Evolutionary conservation across 2,113 vertebrate species (phyloP).

Genomic region (Crocuta crocuta): DNA sequence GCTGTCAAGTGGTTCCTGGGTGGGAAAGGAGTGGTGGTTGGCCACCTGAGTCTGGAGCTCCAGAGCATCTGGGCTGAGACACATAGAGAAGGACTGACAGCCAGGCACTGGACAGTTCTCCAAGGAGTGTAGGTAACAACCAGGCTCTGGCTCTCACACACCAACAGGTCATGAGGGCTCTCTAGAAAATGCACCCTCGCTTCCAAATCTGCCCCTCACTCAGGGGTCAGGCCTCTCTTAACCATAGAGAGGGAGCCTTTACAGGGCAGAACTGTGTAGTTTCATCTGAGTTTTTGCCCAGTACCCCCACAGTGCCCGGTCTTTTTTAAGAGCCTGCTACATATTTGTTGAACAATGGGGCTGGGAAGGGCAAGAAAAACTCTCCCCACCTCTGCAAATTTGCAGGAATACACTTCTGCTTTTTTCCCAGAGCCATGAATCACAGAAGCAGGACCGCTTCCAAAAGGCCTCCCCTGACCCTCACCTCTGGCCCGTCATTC

Average conservation of each 20-base stretch:
- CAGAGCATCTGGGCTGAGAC: not conserved
- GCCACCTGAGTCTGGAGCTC: not conserved
- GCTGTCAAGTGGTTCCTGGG: not conserved
- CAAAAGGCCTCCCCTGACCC: not conserved
- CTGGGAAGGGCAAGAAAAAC: not conserved
- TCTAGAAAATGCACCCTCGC: not conserved
- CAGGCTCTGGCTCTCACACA: not conserved
- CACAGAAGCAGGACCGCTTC: not conserved
- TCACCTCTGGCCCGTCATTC: not conserved
- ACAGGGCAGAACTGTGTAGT: accelerated
- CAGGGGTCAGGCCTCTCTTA: not conserved
- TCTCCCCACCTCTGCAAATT: not conserved
- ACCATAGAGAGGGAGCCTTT: not conserved
- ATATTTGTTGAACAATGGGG: not conserved
- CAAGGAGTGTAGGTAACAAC: too few relatives aligned
- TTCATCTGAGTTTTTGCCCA: accelerated
- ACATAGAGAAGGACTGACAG: not conserved
- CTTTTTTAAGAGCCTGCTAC: not conserved
- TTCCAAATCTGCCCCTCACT: not conserved
- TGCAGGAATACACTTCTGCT: not conserved
- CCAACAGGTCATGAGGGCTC: not conserved
- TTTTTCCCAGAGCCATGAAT: not conserved
- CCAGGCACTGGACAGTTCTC: not conserved
- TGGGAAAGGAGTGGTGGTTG: not conserved
- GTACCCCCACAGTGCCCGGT: accelerated